phyloP scores from a whole-genome alignment of 1,140 invertebrate genomes.

The Andricus grossulariae region DNA sequence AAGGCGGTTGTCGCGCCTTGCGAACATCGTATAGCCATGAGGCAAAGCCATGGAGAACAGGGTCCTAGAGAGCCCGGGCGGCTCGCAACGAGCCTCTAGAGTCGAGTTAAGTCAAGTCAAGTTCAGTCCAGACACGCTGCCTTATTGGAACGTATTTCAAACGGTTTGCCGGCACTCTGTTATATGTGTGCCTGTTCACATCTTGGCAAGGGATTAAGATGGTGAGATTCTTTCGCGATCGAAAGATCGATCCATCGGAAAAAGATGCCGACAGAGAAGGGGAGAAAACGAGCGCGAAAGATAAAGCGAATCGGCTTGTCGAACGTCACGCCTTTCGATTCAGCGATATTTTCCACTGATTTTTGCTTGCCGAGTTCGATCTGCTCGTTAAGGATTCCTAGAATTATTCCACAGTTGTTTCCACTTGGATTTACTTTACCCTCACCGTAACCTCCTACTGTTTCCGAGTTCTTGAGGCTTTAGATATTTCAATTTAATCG shows the following conservation, averaged over 20 bases:
- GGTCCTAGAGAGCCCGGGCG: constrained; percentile 4
- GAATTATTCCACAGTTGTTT: constrained; percentile 15
- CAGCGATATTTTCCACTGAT: constrained; percentile 41
- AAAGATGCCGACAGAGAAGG: constrained; percentile 16
- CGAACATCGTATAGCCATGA: constrained; percentile 10
- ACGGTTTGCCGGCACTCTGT: constrained; percentile 4
- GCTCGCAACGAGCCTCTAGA: constrained; percentile 7
- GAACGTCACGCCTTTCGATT: constrained; percentile 38
- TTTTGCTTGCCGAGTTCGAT: constrained; percentile 31
- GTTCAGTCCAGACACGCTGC: neutral
- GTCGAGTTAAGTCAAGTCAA: neutral
- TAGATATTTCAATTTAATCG: too few relatives aligned
- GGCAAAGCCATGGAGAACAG: neutral
- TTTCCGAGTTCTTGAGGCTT: neutral
- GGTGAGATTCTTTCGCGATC: constrained; percentile 32
- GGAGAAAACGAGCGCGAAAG: constrained; percentile 20
- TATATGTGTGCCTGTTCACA: constrained; percentile 8
- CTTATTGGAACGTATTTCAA: constrained; percentile 43
- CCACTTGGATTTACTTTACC: neutral
- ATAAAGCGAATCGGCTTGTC: constrained; percentile 32
- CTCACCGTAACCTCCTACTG: neutral
- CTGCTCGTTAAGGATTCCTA: constrained; percentile 32
- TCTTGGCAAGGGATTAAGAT: constrained; percentile 31
- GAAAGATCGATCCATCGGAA: constrained; percentile 21
- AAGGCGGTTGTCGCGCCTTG: constrained; percentile 22